A percentile compares a stretch with the other conserved stretches of the same genome.
phyloP scores from a whole-genome alignment of 1,140 invertebrate species.

The Trachymyrmex cornetzi region DNA sequence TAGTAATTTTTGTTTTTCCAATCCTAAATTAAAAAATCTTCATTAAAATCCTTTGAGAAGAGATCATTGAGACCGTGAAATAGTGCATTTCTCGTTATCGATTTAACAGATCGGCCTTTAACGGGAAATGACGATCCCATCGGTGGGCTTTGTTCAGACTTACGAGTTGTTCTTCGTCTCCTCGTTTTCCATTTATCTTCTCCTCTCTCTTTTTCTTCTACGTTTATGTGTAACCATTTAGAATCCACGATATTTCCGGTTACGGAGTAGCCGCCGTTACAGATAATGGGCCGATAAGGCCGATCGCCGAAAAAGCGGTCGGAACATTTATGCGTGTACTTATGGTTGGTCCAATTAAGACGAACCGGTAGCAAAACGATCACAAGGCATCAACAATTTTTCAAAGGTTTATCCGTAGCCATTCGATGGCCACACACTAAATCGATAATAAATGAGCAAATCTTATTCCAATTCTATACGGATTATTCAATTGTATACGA shows the following conservation, averaged over 20 bases:
- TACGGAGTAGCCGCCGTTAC: conserved; percentile 74
- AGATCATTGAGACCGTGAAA: conserved; percentile 17
- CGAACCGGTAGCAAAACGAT: conserved; percentile 56
- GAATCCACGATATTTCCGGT: conserved; percentile 75
- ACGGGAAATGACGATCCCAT: conserved; percentile 36
- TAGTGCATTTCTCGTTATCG: conserved; percentile 63
- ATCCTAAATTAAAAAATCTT: neutral
- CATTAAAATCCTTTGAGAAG: conserved; percentile 18
- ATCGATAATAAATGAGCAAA: conserved; percentile 47
- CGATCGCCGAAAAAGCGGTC: conserved; percentile 72
- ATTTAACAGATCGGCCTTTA: conserved; percentile 64
- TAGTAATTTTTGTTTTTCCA: neutral
- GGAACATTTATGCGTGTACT: conserved; percentile 38
- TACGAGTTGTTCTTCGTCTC: conserved; percentile 48
- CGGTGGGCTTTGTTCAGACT: conserved; percentile 67
- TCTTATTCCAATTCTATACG: neutral
- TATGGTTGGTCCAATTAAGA: conserved; percentile 79
- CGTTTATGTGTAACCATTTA: conserved; percentile 72
- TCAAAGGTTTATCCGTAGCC: conserved; percentile 67
- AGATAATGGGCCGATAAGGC: conserved; percentile 78
- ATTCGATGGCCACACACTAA: conserved; percentile 63
- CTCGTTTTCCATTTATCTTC: conserved; percentile 23
- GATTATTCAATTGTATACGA: neutral
- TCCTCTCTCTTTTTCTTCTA: conserved; percentile 12
- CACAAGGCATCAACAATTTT: conserved; percentile 61